Conservation (phyloP, 2,797 vertebrate genomes). For the Huso huso region DNA sequence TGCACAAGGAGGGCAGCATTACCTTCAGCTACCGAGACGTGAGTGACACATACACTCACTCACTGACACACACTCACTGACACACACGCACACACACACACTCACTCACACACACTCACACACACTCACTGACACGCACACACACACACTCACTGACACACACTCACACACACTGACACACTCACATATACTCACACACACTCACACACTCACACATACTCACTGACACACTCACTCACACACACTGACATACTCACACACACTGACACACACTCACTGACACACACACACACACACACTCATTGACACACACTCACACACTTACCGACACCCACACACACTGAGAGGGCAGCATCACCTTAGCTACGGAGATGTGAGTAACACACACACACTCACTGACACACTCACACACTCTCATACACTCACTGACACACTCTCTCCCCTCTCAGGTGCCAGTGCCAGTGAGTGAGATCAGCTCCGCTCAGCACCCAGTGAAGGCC, state of each 20-base stretch:
- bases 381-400: not conserved
- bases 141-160: not conserved
- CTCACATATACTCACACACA: not conserved
- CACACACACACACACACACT: not conserved
- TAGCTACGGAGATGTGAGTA: no score
- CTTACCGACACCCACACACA: not conserved
- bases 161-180: not conserved
- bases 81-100: slow-evolving; percentile 1
- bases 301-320: not conserved
- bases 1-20: slow-evolving; percentile 75
- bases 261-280: not conserved
- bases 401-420: not conserved
- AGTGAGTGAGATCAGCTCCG: slow-evolving; percentile 72
- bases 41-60: slow-evolving; percentile 15
- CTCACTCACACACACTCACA: not conserved
- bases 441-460: slow-evolving; percentile 70
- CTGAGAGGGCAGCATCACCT: no score
- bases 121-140: not conserved
- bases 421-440: not conserved
- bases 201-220: not conserved
- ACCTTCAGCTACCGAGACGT: slow-evolving; percentile 86
- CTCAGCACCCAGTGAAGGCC: slow-evolving; percentile 86
- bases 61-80: not conserved
- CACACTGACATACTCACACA: not conserved
- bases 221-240: not conserved